phyloP scores from a whole-genome alignment of 2,888 invertebrate genomes.

The Blera fallax region DNA sequence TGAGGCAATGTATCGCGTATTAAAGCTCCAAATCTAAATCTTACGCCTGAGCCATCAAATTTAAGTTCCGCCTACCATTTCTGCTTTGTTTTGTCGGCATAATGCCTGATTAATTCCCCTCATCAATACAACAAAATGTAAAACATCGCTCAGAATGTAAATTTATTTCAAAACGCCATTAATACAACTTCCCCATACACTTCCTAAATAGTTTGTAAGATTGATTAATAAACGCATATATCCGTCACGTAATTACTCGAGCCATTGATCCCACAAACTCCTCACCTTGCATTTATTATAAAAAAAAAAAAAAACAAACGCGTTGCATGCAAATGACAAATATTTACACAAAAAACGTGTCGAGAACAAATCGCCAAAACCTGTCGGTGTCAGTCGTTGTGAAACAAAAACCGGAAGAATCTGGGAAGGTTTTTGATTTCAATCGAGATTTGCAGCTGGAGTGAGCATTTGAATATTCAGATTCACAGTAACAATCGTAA shows the following conservation, averaged over 20 bases:
- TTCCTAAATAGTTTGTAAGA: background rate
- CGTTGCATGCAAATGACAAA: slow-evolving; percentile 31
- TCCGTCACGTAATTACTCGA: slow-evolving; percentile 21
- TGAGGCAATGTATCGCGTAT: too few relatives aligned
- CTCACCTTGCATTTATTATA: slow-evolving; percentile 41
- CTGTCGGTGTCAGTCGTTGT: background rate
- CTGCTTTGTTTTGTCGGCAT: background rate
- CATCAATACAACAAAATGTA: background rate
- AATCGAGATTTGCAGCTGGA: background rate
- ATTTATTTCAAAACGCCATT: background rate
- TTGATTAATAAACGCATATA: slow-evolving; percentile 1
- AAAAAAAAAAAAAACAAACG: slow-evolving; percentile 21
- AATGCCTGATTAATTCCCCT: background rate
- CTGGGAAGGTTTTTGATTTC: slow-evolving; percentile 23
- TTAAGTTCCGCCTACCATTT: background rate
- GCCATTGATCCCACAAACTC: slow-evolving; percentile 48
- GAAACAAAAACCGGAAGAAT: slow-evolving; percentile 48
- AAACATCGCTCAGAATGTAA: background rate
- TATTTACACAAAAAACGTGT: slow-evolving; percentile 45
- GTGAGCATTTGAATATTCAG: background rate
- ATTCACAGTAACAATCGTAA: too few relatives aligned
- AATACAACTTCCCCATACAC: background rate
- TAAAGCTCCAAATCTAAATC: too few relatives aligned
- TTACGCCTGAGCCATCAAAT: background rate
- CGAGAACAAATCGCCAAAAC: slow-evolving; percentile 33